phyloP scores from a whole-genome alignment of 2,888 invertebrate genomes.

The Drosophila setosimentum region DNA sequence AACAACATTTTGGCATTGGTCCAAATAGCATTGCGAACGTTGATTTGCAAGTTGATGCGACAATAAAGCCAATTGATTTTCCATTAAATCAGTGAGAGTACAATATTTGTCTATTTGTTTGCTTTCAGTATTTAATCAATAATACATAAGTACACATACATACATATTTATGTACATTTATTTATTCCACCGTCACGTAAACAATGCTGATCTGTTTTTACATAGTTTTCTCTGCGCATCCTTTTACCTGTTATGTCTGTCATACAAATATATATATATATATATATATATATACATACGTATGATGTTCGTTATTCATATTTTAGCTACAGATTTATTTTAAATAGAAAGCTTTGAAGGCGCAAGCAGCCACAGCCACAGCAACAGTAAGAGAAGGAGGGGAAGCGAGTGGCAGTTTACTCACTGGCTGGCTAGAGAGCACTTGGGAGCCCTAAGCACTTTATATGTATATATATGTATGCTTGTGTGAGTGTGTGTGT shows the following conservation, averaged over 20 bases:
- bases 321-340: constrained; percentile 53
- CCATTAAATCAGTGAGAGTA: not conserved
- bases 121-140: constrained; percentile 7
- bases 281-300: not conserved
- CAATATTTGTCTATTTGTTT: not conserved
- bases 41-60: constrained; percentile 6
- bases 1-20: constrained; percentile 7
- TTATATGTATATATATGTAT: constrained; percentile 12
- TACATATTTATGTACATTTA: not conserved
- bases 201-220: constrained; percentile 5
- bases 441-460: constrained; percentile 59
- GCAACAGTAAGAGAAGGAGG: not conserved
- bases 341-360: constrained; percentile 59
- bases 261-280: not conserved
- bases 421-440: constrained; percentile 31
- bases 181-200: not conserved
- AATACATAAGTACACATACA: not conserved
- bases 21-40: constrained; percentile 8
- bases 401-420: constrained; percentile 2
- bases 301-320: constrained; percentile 12
- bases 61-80: constrained; percentile 14
- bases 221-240: not conserved
- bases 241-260: constrained; percentile 1
- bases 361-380: constrained; percentile 34
- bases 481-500: not conserved